These are phyloP conservation scores for Drosophila pegasa DNA, from an alignment of 2,888 invertebrate genomes.

Conservation along the genomic window DNA sequence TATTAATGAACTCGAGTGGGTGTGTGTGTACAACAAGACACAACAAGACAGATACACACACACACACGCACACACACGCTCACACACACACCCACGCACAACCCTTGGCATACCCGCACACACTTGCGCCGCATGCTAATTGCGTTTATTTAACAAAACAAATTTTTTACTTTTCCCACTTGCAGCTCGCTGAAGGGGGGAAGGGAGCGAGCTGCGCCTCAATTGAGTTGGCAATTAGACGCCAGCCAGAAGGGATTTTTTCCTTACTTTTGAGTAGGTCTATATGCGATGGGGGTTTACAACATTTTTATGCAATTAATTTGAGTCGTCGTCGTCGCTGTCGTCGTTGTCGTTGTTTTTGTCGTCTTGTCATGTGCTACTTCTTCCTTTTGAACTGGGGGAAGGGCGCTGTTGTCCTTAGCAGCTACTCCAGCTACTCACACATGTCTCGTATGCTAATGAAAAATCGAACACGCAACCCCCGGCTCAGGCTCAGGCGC, in stretches of 20 bases:
- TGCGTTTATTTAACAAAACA: constrained; percentile 80
- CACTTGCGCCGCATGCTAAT: constrained; percentile 67
- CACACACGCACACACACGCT: constrained; percentile 27
- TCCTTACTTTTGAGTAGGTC: constrained; percentile 11
- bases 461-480: constrained; percentile 77
- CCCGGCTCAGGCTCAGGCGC: too few relatives aligned
- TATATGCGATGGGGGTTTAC: constrained; percentile 37
- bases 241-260: constrained; percentile 61
- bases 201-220: constrained; percentile 26
- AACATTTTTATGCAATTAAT: constrained; percentile 78
- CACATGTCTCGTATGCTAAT: constrained; percentile 71
- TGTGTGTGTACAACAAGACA: constrained; percentile 22
- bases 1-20: constrained; percentile 49
- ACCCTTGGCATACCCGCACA: constrained; percentile 53
- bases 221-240: constrained; percentile 74
- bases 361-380: constrained; percentile 48
- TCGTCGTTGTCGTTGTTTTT: constrained; percentile 38
- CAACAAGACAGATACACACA: constrained; percentile 39
- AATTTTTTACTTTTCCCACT: constrained; percentile 62
- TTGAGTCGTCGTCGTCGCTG: constrained; percentile 63
- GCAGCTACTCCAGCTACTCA: constrained; percentile 33
- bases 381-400: constrained; percentile 15
- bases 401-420: constrained; percentile 33
- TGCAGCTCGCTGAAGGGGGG: constrained; percentile 1
- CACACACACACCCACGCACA: constrained; percentile 34